Conservation (phyloP, 2,797 vertebrate species). For the Rhinophrynus dorsalis region DNA sequence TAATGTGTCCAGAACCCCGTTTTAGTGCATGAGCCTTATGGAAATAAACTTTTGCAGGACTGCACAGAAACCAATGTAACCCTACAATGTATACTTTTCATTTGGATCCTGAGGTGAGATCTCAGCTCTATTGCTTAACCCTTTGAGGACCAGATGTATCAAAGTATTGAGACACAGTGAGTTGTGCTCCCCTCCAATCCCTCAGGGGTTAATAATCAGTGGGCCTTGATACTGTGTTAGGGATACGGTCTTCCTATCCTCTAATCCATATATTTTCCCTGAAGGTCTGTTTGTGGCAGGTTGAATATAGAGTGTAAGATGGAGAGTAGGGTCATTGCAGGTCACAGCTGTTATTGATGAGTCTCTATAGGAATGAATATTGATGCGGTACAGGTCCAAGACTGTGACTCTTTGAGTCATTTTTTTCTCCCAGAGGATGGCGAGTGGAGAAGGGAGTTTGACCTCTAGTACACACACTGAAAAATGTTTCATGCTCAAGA, state of each 20-base stretch:
- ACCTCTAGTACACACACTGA: no score
- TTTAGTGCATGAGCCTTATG: no score
- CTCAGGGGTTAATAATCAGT: neutral
- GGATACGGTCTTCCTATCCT: neutral
- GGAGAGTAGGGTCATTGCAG: conserved; percentile 5
- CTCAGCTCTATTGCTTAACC: no score
- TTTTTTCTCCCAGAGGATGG: neutral
- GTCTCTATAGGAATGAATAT: conserved; percentile 9
- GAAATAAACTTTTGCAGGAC: no score
- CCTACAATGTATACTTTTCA: no score
- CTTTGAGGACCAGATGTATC: no score
- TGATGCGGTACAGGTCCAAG: neutral
- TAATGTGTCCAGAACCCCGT: no score
- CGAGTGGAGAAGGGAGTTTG: neutral
- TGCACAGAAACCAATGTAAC: no score
- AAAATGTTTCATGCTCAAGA: no score
- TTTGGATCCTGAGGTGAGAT: no score
- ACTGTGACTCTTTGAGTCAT: neutral
- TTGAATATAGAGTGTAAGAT: neutral
- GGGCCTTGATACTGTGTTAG: neutral
- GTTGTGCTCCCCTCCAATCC: no score
- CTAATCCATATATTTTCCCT: neutral
- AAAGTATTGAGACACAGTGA: no score
- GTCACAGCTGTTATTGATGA: conserved; percentile 21
- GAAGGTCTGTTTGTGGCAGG: neutral